phyloP scores from a whole-genome alignment of 2,113 vertebrate genomes.

The Haliaeetus leucogaster region DNA sequence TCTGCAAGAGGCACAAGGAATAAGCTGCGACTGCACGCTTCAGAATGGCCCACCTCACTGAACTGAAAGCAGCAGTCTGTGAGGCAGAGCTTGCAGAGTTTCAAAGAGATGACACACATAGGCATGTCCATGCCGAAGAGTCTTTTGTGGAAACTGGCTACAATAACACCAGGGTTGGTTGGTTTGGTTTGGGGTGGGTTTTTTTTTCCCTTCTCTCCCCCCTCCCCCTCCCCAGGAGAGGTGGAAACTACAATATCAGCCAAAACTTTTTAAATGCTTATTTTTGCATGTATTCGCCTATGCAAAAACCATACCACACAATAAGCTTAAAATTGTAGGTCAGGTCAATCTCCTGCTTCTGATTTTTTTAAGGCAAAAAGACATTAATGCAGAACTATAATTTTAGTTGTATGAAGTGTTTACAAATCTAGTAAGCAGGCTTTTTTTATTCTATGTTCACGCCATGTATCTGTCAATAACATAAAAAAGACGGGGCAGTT shows the following conservation, averaged over 20 bases:
- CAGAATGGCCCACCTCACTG: rapidly evolving
- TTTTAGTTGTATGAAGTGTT: not conserved
- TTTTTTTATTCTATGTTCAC: not conserved
- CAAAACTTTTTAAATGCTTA: not conserved
- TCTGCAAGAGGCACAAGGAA: not conserved
- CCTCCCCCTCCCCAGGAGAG: no score
- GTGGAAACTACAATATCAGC: not conserved
- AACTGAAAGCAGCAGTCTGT: not conserved
- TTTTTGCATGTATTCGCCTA: not conserved
- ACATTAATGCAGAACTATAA: not conserved
- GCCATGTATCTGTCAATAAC: rapidly evolving
- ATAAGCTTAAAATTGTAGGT: not conserved
- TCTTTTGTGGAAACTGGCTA: not conserved
- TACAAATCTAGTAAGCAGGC: not conserved
- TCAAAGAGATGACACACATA: not conserved
- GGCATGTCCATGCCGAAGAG: not conserved
- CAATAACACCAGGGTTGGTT: not conserved
- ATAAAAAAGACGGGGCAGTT: rapidly evolving
- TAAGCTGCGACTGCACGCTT: rapidly evolving
- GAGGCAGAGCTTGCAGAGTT: not conserved
- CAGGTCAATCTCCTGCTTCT: not conserved
- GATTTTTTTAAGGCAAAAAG: not conserved
- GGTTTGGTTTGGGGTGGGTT: not conserved
- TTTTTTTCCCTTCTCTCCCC: not conserved
- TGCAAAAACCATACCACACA: not conserved